Evolutionary conservation across 2,888 invertebrate species (phyloP).

Genomic region (Torymus auratus): DNA sequence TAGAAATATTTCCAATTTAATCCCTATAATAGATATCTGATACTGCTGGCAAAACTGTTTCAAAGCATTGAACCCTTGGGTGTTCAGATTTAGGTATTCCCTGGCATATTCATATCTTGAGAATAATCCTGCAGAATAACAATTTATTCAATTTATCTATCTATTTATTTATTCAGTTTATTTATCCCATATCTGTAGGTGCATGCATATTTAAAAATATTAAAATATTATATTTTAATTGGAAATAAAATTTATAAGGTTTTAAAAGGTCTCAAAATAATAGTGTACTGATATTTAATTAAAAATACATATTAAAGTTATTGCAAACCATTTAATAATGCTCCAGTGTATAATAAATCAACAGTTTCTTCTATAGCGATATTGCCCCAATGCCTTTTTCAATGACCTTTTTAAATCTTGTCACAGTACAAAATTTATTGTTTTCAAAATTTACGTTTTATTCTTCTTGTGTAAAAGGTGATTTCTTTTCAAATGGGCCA

Average conservation of each 20-base stretch:
- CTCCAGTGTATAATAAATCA: too few relatives aligned
- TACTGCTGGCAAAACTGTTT: slow-evolving; percentile 91
- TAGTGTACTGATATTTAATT: too few relatives aligned
- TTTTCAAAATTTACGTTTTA: too few relatives aligned
- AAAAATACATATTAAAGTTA: too few relatives aligned
- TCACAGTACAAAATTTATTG: too few relatives aligned
- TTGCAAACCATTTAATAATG: too few relatives aligned
- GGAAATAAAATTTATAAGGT: not conserved
- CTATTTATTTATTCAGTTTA: too few relatives aligned
- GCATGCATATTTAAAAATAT: not conserved
- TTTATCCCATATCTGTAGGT: not conserved
- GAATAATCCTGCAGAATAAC: slow-evolving; percentile 84
- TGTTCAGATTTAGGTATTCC: slow-evolving; percentile 91
- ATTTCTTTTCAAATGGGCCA: slow-evolving; percentile 94
- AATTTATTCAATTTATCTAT: too few relatives aligned
- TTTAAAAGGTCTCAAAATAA: not conserved
- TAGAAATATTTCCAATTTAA: slow-evolving; percentile 99
- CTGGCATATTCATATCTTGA: slow-evolving; percentile 98
- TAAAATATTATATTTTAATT: not conserved
- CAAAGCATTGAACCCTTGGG: slow-evolving; percentile 94
- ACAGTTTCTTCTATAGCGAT: too few relatives aligned
- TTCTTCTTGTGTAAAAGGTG: too few relatives aligned
- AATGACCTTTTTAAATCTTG: too few relatives aligned
- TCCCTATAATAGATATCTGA: slow-evolving; percentile 98
- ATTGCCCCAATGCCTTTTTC: too few relatives aligned